A percentile compares a stretch with the other conserved stretches of the same genome.
Evolutionary conservation across 2,797 vertebrate species (phyloP).

Genomic region (Clamator glandarius): DNA sequence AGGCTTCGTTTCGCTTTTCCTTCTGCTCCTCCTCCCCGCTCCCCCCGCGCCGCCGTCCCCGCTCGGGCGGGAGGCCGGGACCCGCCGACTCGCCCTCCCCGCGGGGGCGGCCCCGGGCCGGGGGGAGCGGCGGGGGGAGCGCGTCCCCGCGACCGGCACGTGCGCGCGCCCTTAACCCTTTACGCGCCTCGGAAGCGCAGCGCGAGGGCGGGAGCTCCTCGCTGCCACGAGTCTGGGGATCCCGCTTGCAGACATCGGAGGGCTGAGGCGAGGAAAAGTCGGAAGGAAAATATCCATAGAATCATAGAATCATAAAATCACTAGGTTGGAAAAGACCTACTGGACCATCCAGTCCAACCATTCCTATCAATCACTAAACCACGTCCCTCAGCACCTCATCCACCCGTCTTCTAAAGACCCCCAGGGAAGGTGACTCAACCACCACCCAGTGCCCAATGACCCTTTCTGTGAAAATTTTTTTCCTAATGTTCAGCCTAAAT

Average conservation of each 20-base stretch:
- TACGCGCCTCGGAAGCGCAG: neutral
- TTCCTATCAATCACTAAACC: no score
- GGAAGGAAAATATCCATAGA: neutral
- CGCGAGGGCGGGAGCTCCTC: neutral
- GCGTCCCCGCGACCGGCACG: neutral
- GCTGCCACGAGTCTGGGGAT: accelerated
- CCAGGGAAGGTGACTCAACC: no score
- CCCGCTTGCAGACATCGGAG: neutral
- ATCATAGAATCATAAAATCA: no score
- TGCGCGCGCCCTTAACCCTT: constrained; percentile 13
- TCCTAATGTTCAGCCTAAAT: no score
- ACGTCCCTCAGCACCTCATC: no score
- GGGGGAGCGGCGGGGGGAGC: no score
- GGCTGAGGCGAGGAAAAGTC: neutral
- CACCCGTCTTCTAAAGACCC: no score
- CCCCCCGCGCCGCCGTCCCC: neutral
- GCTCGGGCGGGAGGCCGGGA: neutral
- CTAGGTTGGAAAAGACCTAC: no score
- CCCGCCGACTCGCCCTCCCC: neutral
- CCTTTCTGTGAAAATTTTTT: no score
- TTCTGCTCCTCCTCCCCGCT: neutral
- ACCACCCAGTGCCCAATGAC: no score
- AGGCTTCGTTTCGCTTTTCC: constrained; percentile 18
- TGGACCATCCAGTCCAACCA: no score
- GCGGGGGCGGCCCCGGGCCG: no score